Base-by-base conservation (phyloP, 2,797 vertebrate genomes). In the Parauchenoglanis punctatus region DNA sequence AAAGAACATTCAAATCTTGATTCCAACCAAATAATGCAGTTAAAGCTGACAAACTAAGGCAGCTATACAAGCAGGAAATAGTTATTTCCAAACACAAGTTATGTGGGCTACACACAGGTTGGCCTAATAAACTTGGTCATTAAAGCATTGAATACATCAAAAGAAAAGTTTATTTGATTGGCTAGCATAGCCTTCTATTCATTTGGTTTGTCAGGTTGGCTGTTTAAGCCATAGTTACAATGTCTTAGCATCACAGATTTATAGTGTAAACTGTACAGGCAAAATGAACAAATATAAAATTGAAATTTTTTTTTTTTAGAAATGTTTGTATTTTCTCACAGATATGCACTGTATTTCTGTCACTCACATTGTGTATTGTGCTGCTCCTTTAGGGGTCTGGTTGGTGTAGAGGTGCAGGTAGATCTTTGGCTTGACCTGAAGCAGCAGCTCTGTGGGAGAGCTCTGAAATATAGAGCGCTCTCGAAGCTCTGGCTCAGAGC, bases 401-500 rank as follows among this genome's bases (percentile, higher is more conserved):
- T 94, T 96, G 90, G 94, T 94, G 92, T 95, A 96, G 87, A 96
- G 93, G 91, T 96, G 96, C 87, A 96, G 93, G 87, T 93, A 94
- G 91, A 92, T 92, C 10, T 92, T 87, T 73, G 94, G 92, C 90
- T 96, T 96, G 87, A 96, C 93, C 87, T 94, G 94, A 84, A 96
- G 95, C 88, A 93, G 93, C 77, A 89, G 89, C 70, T 91, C 88
- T 72, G 91, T 92, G 80, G 86, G 18, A 28, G 89, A 86, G 1
- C 89, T 93, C 92, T 95, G 91, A 31, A 95, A 96, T 89, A 96
- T 93, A n/a, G 95, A 93, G 56, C 13, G 86, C 70, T 94, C 90
- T 81, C 92, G 93, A 89, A 89, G 89, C 85, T 91, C 87, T 89
- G 93, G 91, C 89, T 96, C 92, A 1, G 89, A 87, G 73, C 94